phyloP scores from a whole-genome alignment of 2,888 invertebrate genomes.

The Papilio protenor region DNA sequence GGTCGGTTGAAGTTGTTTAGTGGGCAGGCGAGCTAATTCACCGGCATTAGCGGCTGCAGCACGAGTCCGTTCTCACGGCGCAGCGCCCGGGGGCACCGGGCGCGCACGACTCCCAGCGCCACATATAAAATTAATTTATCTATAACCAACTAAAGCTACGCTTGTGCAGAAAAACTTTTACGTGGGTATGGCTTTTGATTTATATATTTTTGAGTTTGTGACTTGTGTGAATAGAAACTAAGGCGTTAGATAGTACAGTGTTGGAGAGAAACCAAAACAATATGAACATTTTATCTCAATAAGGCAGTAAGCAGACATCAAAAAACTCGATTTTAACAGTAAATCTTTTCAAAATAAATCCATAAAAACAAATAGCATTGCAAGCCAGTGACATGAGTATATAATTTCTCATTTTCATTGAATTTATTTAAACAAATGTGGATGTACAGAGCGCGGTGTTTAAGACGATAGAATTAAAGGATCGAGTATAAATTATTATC shows the following conservation, averaged over 20 bases:
- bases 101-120: constrained; percentile 72
- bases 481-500: background rate
- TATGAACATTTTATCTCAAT: no score
- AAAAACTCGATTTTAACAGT: no score
- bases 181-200: constrained; percentile 37
- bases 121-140: constrained; percentile 84
- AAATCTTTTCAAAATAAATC: no score
- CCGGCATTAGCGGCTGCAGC: constrained; percentile 43
- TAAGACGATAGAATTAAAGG: background rate
- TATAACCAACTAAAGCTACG: constrained; percentile 72
- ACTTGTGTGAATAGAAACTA: background rate
- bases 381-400: no score
- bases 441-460: background rate
- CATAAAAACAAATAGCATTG: no score
- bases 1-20: constrained; percentile 28
- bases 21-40: constrained; percentile 39
- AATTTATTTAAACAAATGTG: background rate
- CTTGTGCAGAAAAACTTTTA: constrained; percentile 33
- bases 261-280: background rate
- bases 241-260: background rate
- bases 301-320: no score
- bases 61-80: constrained; percentile 76
- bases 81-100: constrained; percentile 77
- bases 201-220: constrained; percentile 12
- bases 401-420: no score